Conservation (phyloP, 2,113 vertebrate genomes). For the Bostrychus sinensis region DNA sequence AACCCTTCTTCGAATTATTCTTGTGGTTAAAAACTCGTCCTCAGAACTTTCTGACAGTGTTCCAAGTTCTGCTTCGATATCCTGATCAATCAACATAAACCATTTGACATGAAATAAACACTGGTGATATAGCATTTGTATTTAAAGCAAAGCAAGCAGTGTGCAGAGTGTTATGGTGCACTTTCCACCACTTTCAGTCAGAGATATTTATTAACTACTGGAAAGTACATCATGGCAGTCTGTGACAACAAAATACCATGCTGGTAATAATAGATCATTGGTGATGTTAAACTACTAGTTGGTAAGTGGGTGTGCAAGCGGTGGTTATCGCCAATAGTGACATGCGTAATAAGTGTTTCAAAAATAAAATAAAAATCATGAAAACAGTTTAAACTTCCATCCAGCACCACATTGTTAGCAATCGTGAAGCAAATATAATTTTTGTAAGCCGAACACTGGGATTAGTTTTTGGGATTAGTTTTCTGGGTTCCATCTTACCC, state of each 20-base stretch:
- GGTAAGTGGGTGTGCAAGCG: conserved; percentile 18
- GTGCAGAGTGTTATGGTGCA: conserved; percentile 53
- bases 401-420: conserved; percentile 58
- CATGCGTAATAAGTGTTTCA: conserved; percentile 64
- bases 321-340: conserved; percentile 26
- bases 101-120: conserved; percentile 45
- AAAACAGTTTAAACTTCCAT: conserved; percentile 35
- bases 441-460: conserved; percentile 53
- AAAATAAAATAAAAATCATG: conserved; percentile 39
- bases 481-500: conserved; percentile 82
- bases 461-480: conserved; percentile 54
- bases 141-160: conserved; percentile 48
- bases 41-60: conserved; percentile 87
- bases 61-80: conserved; percentile 86
- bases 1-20: conserved; percentile 89
- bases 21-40: conserved; percentile 90
- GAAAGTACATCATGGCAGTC: conserved; percentile 58
- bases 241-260: conserved; percentile 40
- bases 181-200: conserved; percentile 38
- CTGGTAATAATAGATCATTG: conserved; percentile 20
- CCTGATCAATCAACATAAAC: conserved; percentile 84
- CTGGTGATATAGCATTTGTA: conserved; percentile 12
- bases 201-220: background rate
- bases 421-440: conserved; percentile 43
- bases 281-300: background rate